Conservation (phyloP, 2,113 vertebrate genomes). For the Hippocampus mohnikei region DNA sequence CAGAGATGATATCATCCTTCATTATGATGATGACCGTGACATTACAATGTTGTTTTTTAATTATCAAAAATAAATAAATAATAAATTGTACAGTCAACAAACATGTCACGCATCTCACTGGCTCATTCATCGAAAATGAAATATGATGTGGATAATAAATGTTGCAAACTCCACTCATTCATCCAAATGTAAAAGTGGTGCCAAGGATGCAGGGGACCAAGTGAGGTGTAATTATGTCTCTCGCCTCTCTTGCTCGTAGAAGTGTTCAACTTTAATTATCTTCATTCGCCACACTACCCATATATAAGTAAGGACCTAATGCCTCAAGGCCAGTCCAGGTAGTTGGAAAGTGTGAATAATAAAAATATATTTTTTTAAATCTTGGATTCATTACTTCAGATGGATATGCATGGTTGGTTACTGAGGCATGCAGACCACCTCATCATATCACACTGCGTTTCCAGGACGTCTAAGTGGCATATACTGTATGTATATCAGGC, state of each 20-base stretch:
- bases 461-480: slow-evolving; percentile 18
- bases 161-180: not conserved
- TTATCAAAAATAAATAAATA: not conserved
- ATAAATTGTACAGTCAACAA: not conserved
- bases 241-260: slow-evolving; percentile 38
- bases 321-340: slow-evolving; percentile 43
- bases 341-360: slow-evolving; percentile 42
- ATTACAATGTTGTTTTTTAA: too few species aligned
- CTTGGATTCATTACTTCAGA: slow-evolving; percentile 47
- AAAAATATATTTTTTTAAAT: slow-evolving; percentile 9
- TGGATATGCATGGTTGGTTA: slow-evolving; percentile 52
- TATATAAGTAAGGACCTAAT: slow-evolving; percentile 48
- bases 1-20: not conserved
- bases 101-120: not conserved
- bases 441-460: slow-evolving; percentile 28
- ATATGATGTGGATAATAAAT: not conserved
- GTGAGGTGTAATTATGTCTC: slow-evolving; percentile 48
- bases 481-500: slow-evolving; percentile 17
- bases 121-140: not conserved
- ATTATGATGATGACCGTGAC: not conserved
- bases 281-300: slow-evolving; percentile 41
- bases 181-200: slow-evolving; percentile 11
- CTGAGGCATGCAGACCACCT: slow-evolving; percentile 27
- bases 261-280: slow-evolving; percentile 55
- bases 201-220: slow-evolving; percentile 16